Evolutionary conservation across 2,113 vertebrate species (phyloP), one percentile per base, ranked within the genome.

Genomic region (Amblyopsis rosae): DNA sequence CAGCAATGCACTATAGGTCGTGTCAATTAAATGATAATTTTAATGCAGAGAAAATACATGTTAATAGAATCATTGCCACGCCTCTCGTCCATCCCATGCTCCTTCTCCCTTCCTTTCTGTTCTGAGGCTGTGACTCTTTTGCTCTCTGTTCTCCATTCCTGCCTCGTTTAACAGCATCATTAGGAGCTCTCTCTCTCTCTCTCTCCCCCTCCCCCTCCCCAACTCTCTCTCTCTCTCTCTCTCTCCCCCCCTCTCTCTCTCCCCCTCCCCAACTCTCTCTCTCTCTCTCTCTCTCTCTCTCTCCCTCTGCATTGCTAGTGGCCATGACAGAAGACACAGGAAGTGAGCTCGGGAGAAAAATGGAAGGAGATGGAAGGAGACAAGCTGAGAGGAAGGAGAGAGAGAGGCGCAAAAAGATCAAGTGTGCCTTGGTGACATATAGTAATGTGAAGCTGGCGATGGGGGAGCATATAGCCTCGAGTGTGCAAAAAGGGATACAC

Each of bases 141-240:
- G 53, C 54, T 67, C 32, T 67, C 63, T 67, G n/a, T 57, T 6
- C 54, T 54, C 82, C 88, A 88, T 82, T 65, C 70, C 78, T 71
- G 77, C 82, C 77, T 86, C 80, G 66, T 83, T 86, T 87, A 85
- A 86, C 80, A 70, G 76, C 83, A 83, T 90, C 87, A 89, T 90
- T 89, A 88, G 86, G 79, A 73, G 82, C 85, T 70, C 62, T 83
- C 83, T 81, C 74, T 85, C 78, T 79, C 81, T 76, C 69, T 72
- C 74, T 72, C 72, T n/a, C n/a, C n/a, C n/a, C n/a, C n/a, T n/a
- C n/a, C n/a, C n/a, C n/a, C n/a, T n/a, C n/a, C n/a, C n/a, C n/a
- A n/a, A n/a, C 75, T 75, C 6, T n/a, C 53, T 6, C 16, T 57
- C 26, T 26, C 19, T 1, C 1, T 19, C 19, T 1, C 85, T 69